Percentiles rank a stretch among this genome's conserved stretches.
Conservation (phyloP, 2,113 vertebrate species). For the Dasypus novemcinctus region DNA sequence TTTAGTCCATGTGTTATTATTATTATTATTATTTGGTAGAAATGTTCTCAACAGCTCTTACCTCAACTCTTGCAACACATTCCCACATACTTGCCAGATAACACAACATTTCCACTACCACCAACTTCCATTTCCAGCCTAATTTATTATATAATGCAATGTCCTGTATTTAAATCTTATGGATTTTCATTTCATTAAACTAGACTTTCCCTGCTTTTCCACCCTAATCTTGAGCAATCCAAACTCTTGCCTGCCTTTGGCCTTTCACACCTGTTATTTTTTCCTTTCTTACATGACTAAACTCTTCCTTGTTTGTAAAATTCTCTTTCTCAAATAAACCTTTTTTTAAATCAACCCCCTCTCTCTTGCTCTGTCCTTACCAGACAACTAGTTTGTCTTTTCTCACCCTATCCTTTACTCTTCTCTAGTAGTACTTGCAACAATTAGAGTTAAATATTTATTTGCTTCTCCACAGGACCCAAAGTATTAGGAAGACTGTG, state of each 20-base stretch:
- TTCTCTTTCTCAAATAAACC: not conserved
- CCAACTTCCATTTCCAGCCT: not conserved
- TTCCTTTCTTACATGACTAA: not conserved
- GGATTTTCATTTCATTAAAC: not conserved
- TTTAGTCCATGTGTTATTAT: not conserved
- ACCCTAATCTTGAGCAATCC: not conserved
- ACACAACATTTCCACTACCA: not conserved
- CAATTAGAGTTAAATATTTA: constrained; percentile 1
- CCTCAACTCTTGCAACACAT: not conserved
- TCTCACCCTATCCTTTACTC: not conserved
- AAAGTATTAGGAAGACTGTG: not conserved
- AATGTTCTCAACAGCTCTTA: not conserved
- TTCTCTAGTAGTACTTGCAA: not conserved
- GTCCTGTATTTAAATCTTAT: not conserved
- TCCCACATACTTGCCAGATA: not conserved
- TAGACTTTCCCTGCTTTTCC: not conserved
- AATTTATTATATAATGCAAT: not conserved
- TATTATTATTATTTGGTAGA: not conserved
- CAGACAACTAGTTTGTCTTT: not conserved
- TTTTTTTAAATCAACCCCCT: not conserved
- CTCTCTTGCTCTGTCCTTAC: not conserved
- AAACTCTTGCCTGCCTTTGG: not conserved
- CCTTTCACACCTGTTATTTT: not conserved
- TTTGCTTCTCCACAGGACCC: not conserved
- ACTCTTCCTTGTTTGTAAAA: not conserved